Percentiles rank a stretch among this genome's conserved stretches.
These are phyloP conservation scores for Emmelina monodactyla DNA, from an alignment of 2,888 invertebrate species.

Conservation along the genomic window DNA sequence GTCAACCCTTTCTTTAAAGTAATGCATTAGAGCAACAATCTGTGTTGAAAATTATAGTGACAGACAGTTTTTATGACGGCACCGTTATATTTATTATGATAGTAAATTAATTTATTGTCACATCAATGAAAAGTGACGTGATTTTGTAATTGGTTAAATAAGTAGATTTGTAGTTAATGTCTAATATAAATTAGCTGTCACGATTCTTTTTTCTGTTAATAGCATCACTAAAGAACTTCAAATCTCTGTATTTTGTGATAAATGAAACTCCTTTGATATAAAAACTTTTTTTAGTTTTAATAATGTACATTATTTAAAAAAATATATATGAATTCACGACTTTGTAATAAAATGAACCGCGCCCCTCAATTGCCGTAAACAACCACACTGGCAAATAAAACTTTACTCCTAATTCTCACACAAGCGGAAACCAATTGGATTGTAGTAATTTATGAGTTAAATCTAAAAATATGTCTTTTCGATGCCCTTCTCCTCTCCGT, in stretches of 20 bases:
- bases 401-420: conserved; percentile 51
- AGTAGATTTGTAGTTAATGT: not conserved
- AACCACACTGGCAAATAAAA: conserved; percentile 52
- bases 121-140: conserved; percentile 38
- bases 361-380: conserved; percentile 25
- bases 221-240: too few species aligned
- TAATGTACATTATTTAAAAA: too few species aligned
- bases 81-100: conserved; percentile 38
- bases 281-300: too few species aligned
- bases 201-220: not conserved
- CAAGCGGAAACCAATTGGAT: conserved; percentile 62
- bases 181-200: not conserved
- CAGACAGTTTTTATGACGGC: conserved; percentile 51
- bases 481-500: conserved; percentile 46
- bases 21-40: conserved; percentile 51
- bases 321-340: not conserved
- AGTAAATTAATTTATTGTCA: conserved; percentile 53
- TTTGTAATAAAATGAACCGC: not conserved
- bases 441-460: conserved; percentile 62
- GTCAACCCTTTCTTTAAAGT: conserved; percentile 45
- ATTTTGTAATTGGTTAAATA: conserved; percentile 30
- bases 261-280: too few species aligned
- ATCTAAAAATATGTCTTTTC: conserved; percentile 64
- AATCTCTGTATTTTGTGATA: too few species aligned
- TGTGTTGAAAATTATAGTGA: conserved; percentile 59